Conservation (phyloP, 92 coral and sea anemone species). For the Desmophyllum pertusum region DNA sequence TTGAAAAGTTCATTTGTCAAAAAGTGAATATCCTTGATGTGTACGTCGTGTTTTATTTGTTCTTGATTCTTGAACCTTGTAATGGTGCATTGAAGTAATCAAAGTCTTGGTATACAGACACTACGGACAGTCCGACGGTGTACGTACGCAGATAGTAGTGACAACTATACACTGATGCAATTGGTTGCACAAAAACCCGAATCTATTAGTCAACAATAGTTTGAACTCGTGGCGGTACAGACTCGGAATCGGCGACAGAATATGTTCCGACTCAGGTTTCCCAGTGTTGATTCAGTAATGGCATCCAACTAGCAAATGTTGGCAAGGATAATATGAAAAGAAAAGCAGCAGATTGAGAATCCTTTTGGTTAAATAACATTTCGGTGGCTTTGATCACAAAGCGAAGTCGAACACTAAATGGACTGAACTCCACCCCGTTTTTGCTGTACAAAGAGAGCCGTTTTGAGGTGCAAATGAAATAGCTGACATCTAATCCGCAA, state of each 20-base stretch:
- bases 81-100: constrained; percentile 3
- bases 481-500: constrained; percentile 4
- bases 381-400: constrained; percentile 1
- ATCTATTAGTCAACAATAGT: constrained; percentile 11
- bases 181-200: constrained; percentile 12
- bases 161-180: constrained; percentile 1
- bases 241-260: neutral
- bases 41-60: neutral
- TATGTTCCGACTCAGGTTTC: neutral
- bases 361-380: neutral
- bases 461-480: constrained; percentile 12
- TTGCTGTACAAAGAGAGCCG: neutral
- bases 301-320: neutral
- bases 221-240: neutral
- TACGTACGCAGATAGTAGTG: too few relatives aligned
- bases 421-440: neutral
- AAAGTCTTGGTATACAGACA: neutral
- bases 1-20: neutral
- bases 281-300: constrained; percentile 1
- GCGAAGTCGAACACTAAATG: neutral
- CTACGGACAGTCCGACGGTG: too few relatives aligned
- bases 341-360: neutral
- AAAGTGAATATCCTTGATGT: neutral
- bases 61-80: neutral
- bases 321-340: neutral